Base-by-base conservation (phyloP, 2,113 vertebrate genomes). In the Eupsittula cactorum region DNA sequence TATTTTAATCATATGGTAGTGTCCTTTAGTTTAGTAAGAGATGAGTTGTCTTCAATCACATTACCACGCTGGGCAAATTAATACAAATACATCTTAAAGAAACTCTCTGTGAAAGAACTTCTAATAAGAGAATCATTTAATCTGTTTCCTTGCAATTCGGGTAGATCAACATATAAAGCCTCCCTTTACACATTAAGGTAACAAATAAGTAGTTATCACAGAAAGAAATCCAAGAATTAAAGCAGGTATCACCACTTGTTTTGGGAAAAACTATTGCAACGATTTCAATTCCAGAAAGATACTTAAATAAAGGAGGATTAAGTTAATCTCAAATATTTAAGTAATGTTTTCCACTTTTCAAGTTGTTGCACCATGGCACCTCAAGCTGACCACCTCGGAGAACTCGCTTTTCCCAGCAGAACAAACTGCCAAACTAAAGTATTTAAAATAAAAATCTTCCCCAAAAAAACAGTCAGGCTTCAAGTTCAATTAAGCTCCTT, bases 111-210 rank as follows among this genome's bases (percentile, higher is more conserved):
- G 73, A 18, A 79, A 57, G 41, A 55, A 52, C 13, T 41, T 49
- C 24, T 42, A 50, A 6, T 27, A 64, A 46, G 2, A 59, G 28
- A 82, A 78, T 11, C 3, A 25, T 53, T 81, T 49, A 3, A 59
- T 44, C 47, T 67, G 9, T 77, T 88, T 46, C 50, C 31, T 46
- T 42, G 67, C 49, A 55, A 44, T 12, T 68, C 59, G 33, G 33
- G 18, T 35, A 68, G 4, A 70, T 33, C 57, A 74, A 37, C 3
- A 2, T 16, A 14, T 17, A 84, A 87, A 78, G 28, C 7, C 10
- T 74, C 6, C 33, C 12, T 70, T 65, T 21, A n/a, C 0, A 4
- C 1, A 0, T 6, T n/a, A 57, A n/a, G 33, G 55, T 21, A n/a
- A 57, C 31, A 57, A n/a, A 11, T 8, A 49, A 64, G 28, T 16